These are phyloP conservation scores for Dryadula phaetusa DNA, from an alignment of 2,888 invertebrate species.

Conservation along the genomic window DNA sequence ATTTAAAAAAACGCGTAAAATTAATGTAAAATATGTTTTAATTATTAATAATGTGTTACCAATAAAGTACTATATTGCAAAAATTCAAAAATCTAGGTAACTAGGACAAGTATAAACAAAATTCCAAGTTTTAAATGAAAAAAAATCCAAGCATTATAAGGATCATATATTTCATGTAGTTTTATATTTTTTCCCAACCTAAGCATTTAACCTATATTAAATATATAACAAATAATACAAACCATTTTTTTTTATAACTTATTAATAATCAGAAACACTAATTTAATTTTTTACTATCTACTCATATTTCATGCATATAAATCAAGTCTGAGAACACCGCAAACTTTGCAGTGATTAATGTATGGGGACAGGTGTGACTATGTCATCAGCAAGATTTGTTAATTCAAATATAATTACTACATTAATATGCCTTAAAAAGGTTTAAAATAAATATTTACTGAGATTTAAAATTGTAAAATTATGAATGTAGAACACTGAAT, in stretches of 20 bases:
- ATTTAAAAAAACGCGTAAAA: neutral
- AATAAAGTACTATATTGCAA: neutral
- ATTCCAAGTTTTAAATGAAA: too few species aligned
- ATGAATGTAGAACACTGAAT: too few species aligned
- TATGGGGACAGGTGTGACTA: constrained; percentile 14
- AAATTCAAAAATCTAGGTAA: neutral
- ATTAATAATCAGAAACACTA: neutral
- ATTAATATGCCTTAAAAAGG: neutral
- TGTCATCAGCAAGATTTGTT: constrained; percentile 1
- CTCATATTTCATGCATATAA: neutral
- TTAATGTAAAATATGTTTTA: neutral
- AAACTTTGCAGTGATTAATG: constrained; percentile 4
- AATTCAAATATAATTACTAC: neutral
- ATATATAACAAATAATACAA: too few species aligned
- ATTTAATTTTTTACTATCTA: neutral
- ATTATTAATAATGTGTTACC: neutral
- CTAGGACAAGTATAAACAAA: neutral
- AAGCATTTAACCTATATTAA: too few species aligned
- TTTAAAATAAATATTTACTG: too few species aligned
- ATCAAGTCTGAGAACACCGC: neutral
- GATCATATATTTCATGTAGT: too few species aligned
- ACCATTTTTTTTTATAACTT: neutral
- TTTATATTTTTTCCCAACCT: too few species aligned
- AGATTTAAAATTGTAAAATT: neutral
- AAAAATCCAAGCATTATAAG: too few species aligned